These are phyloP conservation scores for Drosophila novamexicana DNA, from an alignment of 1,140 invertebrate genomes.

Conservation along the genomic window DNA sequence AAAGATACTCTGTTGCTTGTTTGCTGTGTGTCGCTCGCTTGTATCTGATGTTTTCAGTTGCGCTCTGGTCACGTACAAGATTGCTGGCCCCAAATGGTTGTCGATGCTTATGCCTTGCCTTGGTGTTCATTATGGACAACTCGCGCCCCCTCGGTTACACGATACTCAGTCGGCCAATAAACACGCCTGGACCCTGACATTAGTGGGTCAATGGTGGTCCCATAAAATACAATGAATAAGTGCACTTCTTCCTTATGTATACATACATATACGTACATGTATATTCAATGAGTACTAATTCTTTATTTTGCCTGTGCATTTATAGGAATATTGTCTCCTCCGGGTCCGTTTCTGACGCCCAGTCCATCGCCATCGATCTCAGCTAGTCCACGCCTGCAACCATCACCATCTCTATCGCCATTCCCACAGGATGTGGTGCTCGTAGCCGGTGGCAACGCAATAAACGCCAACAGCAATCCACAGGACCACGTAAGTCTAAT, in stretches of 20 bases:
- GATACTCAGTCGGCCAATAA: slow-evolving; percentile 22
- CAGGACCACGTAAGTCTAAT: slow-evolving; percentile 80
- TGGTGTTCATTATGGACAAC: slow-evolving; percentile 28
- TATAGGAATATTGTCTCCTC: slow-evolving; percentile 85
- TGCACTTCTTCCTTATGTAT: slow-evolving; percentile 14
- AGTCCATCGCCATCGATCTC: slow-evolving; percentile 85
- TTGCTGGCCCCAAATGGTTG: slow-evolving; percentile 50
- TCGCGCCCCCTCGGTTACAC: slow-evolving; percentile 17
- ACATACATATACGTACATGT: neutral
- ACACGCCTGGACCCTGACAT: slow-evolving; percentile 17
- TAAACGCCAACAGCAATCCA: slow-evolving; percentile 81
- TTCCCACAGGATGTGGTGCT: slow-evolving; percentile 84
- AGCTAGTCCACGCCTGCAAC: slow-evolving; percentile 84
- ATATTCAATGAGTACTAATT: slow-evolving; percentile 2
- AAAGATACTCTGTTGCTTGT: slow-evolving; percentile 32
- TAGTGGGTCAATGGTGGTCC: slow-evolving; percentile 48
- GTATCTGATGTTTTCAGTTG: slow-evolving; percentile 34
- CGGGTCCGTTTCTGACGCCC: slow-evolving; percentile 85
- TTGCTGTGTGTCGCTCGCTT: slow-evolving; percentile 3
- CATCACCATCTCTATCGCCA: slow-evolving; percentile 84
- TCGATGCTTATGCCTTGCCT: slow-evolving; percentile 44
- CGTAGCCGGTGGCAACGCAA: slow-evolving; percentile 82
- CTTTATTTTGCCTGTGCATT: slow-evolving; percentile 33
- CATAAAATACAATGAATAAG: slow-evolving; percentile 41
- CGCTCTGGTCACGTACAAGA: slow-evolving; percentile 55